phyloP scores from a whole-genome alignment of 1,140 invertebrate genomes.

The Magallana angulata region DNA sequence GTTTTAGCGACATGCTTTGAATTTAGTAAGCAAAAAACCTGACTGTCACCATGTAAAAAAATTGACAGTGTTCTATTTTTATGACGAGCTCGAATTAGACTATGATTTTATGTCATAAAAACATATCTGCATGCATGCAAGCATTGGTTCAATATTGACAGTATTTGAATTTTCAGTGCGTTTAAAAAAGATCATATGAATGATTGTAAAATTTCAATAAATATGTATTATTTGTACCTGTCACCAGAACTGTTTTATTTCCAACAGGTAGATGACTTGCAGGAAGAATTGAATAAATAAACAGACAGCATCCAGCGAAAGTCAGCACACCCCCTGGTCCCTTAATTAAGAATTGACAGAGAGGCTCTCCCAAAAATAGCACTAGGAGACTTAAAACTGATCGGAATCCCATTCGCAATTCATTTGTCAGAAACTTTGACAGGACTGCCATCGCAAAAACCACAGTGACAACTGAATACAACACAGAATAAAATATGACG shows the following conservation, averaged over 20 bases:
- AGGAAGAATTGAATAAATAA: slow-evolving; percentile 76
- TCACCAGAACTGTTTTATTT: slow-evolving; percentile 75
- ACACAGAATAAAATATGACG: slow-evolving; percentile 76
- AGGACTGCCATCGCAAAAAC: slow-evolving; percentile 77
- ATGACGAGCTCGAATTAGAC: too few relatives aligned
- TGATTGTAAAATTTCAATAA: too few relatives aligned
- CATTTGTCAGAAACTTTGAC: slow-evolving; percentile 77
- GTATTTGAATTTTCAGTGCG: too few relatives aligned
- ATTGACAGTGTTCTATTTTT: too few relatives aligned
- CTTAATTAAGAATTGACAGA: slow-evolving; percentile 78
- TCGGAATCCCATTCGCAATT: slow-evolving; percentile 77
- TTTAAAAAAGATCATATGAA: too few relatives aligned
- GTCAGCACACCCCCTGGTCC: slow-evolving; percentile 73
- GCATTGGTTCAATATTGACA: not conserved
- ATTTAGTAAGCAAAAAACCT: too few relatives aligned
- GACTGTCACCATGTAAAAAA: too few relatives aligned
- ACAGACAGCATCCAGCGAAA: slow-evolving; percentile 74
- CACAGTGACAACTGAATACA: slow-evolving; percentile 77
- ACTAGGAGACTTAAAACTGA: slow-evolving; percentile 75
- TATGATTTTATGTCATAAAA: too few relatives aligned
- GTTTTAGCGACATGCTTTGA: too few relatives aligned
- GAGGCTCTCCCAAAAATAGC: slow-evolving; percentile 77
- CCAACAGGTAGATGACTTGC: slow-evolving; percentile 74
- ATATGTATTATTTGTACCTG: slow-evolving; percentile 63
- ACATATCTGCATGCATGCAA: not conserved